phyloP scores from a whole-genome alignment of 2,888 invertebrate genomes.

The Pyrrhia umbra region DNA sequence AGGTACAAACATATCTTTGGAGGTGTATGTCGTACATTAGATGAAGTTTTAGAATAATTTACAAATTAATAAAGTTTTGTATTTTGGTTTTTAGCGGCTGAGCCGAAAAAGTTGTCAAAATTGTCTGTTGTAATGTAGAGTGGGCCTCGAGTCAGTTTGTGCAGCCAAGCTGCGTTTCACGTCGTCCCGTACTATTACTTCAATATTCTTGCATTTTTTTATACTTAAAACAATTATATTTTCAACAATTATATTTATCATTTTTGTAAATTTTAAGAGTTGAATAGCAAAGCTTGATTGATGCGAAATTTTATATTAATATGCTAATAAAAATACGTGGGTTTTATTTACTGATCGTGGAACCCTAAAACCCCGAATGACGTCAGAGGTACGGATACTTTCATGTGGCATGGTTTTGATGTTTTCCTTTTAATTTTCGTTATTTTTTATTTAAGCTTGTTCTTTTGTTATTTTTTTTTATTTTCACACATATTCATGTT shows the following conservation, averaged over 20 bases:
- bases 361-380: constrained; percentile 55
- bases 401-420: constrained; percentile 77
- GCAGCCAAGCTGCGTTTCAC: constrained; percentile 52
- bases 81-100: constrained; percentile 29
- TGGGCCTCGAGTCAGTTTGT: constrained; percentile 25
- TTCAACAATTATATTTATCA: constrained; percentile 30
- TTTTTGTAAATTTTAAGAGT: constrained; percentile 59
- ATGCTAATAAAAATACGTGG: constrained; percentile 80
- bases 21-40: constrained; percentile 50
- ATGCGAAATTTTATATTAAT: constrained; percentile 79
- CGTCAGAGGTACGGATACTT: constrained; percentile 73
- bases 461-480: constrained; percentile 58
- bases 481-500: constrained; percentile 84
- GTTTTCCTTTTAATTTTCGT: constrained; percentile 58
- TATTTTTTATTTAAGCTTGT: constrained; percentile 51
- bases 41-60: constrained; percentile 66
- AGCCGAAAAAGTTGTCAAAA: constrained; percentile 36
- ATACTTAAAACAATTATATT: constrained; percentile 39
- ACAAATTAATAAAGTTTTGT: constrained; percentile 45
- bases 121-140: constrained; percentile 13
- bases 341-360: constrained; percentile 66
- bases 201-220: constrained; percentile 59
- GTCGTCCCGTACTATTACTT: constrained; percentile 26
- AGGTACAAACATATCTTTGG: constrained; percentile 58
- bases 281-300: constrained; percentile 78